phyloP scores from a whole-genome alignment of 2,888 invertebrate genomes.

The Patella pellucida region DNA sequence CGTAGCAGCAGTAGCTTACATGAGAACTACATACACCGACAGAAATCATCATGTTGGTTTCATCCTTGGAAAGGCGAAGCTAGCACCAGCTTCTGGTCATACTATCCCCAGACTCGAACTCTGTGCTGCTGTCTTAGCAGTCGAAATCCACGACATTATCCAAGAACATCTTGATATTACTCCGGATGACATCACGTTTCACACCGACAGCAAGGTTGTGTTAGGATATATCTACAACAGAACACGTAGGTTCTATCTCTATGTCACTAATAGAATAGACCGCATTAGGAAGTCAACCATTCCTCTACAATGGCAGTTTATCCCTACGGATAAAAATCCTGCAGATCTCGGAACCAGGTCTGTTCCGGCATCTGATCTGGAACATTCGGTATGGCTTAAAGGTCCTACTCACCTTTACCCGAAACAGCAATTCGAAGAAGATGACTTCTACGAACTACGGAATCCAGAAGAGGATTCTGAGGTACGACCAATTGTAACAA shows the following conservation, averaged over 20 bases:
- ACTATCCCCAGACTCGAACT: conserved; percentile 40
- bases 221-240: conserved; percentile 35
- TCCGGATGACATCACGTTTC: conserved; percentile 19
- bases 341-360: conserved; percentile 30
- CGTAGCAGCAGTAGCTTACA: conserved; percentile 28
- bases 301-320: conserved; percentile 28
- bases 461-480: conserved; percentile 27
- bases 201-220: conserved; percentile 36
- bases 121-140: conserved; percentile 34
- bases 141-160: conserved; percentile 22
- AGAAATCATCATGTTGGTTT: conserved; percentile 21
- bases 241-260: conserved; percentile 32
- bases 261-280: conserved; percentile 36
- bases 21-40: conserved; percentile 17
- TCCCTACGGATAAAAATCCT: conserved; percentile 28
- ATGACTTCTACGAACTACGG: not conserved
- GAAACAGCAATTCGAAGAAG: not conserved
- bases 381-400: conserved; percentile 22
- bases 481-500: conserved; percentile 18
- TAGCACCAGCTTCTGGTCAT: conserved; percentile 32
- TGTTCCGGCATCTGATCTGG: conserved; percentile 12
- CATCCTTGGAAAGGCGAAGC: conserved; percentile 34
- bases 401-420: conserved; percentile 20
- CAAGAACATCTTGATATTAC: conserved; percentile 23
- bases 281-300: conserved; percentile 23